Evolutionary conservation across 2,113 vertebrate species (phyloP).

Genomic region (Cottus gobio): DNA sequence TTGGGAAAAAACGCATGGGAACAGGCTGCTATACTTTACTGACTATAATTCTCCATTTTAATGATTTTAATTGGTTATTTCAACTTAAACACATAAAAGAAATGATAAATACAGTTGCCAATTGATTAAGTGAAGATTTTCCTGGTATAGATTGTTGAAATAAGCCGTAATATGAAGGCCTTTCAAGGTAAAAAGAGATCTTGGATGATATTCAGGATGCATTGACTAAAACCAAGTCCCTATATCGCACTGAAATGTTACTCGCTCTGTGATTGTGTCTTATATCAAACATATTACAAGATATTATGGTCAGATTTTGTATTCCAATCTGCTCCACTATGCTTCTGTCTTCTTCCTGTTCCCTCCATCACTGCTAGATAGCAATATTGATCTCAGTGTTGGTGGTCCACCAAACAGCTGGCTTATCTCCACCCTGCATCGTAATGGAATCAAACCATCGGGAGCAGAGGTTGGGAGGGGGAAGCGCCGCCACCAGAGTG

Average conservation of each 20-base stretch:
- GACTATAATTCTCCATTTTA: neutral
- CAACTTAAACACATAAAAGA: neutral
- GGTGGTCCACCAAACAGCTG: conserved; percentile 27
- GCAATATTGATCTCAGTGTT: conserved; percentile 56
- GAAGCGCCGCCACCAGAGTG: neutral
- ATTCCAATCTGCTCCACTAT: conserved; percentile 3
- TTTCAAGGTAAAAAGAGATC: neutral
- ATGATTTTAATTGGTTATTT: conserved; percentile 2
- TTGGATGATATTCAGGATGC: neutral
- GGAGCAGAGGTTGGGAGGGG: conserved; percentile 1
- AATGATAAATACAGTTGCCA: neutral
- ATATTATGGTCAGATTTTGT: neutral
- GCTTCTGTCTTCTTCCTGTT: conserved; percentile 1
- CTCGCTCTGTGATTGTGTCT: neutral
- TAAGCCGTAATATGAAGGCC: neutral
- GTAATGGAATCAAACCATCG: conserved; percentile 56
- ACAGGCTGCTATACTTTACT: neutral
- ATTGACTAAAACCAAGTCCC: neutral
- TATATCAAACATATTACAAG: neutral
- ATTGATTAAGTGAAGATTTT: neutral
- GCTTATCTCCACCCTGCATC: conserved; percentile 55
- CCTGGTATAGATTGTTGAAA: neutral
- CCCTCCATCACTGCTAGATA: conserved; percentile 34
- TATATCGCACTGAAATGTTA: neutral
- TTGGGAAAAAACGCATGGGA: conserved; percentile 21